Evolutionary conservation across 2,113 vertebrate species (phyloP).

Genomic region (Macquaria ambigua): DNA sequence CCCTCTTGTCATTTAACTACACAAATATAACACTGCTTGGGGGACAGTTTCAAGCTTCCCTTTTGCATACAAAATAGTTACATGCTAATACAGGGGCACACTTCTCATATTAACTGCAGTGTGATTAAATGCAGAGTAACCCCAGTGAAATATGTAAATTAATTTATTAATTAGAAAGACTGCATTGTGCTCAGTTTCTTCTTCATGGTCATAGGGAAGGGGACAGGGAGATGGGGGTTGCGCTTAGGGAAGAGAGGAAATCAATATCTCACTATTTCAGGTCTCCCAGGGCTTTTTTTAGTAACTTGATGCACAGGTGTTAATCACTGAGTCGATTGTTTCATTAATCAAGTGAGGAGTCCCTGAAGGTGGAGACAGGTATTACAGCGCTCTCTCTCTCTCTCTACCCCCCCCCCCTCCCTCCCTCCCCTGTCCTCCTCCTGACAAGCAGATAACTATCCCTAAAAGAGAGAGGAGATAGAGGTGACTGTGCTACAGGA

Average conservation of each 20-base stretch:
- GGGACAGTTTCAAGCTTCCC: conserved; percentile 1
- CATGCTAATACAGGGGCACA: not conserved
- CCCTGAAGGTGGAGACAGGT: conserved; percentile 70
- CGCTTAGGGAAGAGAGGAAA: conserved; percentile 61
- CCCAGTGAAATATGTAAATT: conserved; percentile 60
- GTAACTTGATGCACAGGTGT: conserved; percentile 74
- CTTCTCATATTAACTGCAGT: conserved; percentile 10
- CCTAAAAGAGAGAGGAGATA: conserved; percentile 64
- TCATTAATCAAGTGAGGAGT: conserved; percentile 82
- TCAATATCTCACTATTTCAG: conserved; percentile 74
- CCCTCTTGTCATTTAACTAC: conserved; percentile 20
- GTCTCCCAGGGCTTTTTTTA: conserved; percentile 76
- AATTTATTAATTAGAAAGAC: conserved; percentile 63
- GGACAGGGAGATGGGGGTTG: conserved; percentile 39
- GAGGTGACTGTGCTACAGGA: conserved; percentile 74
- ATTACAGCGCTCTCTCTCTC: conserved; percentile 32
- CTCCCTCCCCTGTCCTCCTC: conserved; percentile 50
- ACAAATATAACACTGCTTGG: conserved; percentile 21
- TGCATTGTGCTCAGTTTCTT: conserved; percentile 45
- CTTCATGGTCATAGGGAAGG: conserved; percentile 48
- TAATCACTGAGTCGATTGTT: conserved; percentile 84
- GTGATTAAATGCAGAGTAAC: conserved; percentile 51
- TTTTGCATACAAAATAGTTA: conserved; percentile 29
- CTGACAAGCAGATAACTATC: conserved; percentile 76
- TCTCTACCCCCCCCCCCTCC: too few relatives aligned